phyloP scores from a whole-genome alignment of 2,888 invertebrate species.

The Bombylius discolor region DNA sequence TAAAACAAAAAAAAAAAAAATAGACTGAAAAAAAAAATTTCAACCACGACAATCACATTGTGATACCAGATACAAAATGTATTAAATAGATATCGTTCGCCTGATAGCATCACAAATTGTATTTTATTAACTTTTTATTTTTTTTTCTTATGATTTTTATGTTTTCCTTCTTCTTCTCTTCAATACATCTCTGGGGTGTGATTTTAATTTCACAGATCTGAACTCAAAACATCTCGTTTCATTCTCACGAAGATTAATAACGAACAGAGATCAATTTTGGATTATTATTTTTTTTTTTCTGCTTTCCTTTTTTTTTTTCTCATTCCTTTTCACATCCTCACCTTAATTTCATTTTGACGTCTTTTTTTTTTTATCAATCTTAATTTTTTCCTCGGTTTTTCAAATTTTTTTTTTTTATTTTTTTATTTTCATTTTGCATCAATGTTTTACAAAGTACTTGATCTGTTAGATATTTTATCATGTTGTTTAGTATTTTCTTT shows the following conservation, averaged over 20 bases:
- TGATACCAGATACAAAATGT: too few species aligned
- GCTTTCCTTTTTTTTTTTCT: neutral
- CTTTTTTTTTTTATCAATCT: neutral
- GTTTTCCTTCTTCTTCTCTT: too few species aligned
- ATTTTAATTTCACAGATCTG: conserved; percentile 36
- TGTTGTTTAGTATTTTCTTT: neutral
- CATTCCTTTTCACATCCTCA: neutral
- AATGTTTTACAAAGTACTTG: neutral
- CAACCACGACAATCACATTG: too few species aligned
- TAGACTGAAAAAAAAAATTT: too few species aligned
- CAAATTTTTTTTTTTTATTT: neutral
- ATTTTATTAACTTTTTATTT: too few species aligned
- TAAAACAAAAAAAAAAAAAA: neutral
- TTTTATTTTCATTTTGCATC: neutral
- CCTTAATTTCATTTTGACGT: conserved; percentile 11
- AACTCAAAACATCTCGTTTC: conserved; percentile 8
- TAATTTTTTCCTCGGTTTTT: too few species aligned
- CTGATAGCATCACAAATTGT: too few species aligned
- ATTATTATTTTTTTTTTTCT: neutral
- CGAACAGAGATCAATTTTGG: conserved; percentile 12
- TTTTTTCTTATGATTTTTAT: too few species aligned
- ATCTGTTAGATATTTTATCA: neutral
- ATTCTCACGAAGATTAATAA: conserved; percentile 15
- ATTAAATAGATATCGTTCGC: too few species aligned
- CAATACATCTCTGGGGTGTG: conserved; percentile 30